Conservation (phyloP, 2,113 vertebrate species). For the Menidia beryllina region DNA sequence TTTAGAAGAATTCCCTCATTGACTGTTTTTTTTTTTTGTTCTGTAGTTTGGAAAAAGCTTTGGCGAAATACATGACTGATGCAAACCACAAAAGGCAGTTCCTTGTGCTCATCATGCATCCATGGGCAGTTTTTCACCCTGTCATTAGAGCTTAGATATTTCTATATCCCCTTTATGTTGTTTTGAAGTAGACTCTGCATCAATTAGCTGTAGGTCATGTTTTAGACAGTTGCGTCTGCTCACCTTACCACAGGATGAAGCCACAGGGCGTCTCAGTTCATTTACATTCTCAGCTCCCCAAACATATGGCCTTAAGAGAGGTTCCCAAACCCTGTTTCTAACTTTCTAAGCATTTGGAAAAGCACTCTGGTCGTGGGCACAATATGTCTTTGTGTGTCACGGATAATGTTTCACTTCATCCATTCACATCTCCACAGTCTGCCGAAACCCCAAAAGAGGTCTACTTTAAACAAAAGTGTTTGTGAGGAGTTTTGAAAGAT, state of each 20-base stretch:
- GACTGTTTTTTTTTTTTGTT: background rate
- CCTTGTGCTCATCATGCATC: slow-evolving; percentile 18
- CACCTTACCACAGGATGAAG: slow-evolving; percentile 49
- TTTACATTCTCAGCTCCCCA: slow-evolving; percentile 42
- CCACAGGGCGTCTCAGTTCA: slow-evolving; percentile 50
- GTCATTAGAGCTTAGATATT: slow-evolving; percentile 51
- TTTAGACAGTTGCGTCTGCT: slow-evolving; percentile 33
- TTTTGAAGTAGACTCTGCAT: slow-evolving; percentile 30
- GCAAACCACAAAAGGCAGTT: background rate
- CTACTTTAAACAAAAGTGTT: slow-evolving; percentile 17
- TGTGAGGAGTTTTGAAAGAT: slow-evolving; percentile 41
- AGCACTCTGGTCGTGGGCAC: slow-evolving; percentile 36
- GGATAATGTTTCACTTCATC: slow-evolving; percentile 60
- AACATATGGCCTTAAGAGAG: slow-evolving; percentile 30
- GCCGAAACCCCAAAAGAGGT: slow-evolving; percentile 41
- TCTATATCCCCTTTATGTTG: slow-evolving; percentile 51
- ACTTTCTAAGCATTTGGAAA: slow-evolving; percentile 43
- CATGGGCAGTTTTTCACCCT: slow-evolving; percentile 29
- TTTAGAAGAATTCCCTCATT: background rate
- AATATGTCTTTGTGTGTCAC: slow-evolving; percentile 33
- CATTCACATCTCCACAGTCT: slow-evolving; percentile 43
- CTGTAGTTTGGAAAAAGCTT: background rate
- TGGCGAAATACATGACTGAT: slow-evolving; percentile 9
- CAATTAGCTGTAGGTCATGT: slow-evolving; percentile 25
- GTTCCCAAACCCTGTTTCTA: slow-evolving; percentile 19